Conservation (phyloP, 2,888 invertebrate genomes). For the Drosophila ezoana region DNA sequence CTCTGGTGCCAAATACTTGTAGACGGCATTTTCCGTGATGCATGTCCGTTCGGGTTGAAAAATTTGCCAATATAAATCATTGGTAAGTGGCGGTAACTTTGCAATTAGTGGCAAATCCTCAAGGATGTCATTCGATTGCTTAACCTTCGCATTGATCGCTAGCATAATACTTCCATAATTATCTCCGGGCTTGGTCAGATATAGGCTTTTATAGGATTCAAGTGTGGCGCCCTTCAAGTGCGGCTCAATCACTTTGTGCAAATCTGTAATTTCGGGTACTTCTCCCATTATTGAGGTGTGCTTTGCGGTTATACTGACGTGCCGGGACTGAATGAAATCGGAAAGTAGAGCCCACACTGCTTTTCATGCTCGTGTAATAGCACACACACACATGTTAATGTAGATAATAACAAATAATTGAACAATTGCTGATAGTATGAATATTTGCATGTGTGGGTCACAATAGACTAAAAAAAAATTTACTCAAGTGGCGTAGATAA, state of each 20-base stretch:
- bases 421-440: constrained; percentile 8
- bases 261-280: constrained; percentile 78
- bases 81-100: constrained; percentile 86
- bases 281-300: constrained; percentile 58
- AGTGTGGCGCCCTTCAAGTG: constrained; percentile 77
- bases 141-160: constrained; percentile 82
- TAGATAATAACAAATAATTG: constrained; percentile 35
- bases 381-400: constrained; percentile 4
- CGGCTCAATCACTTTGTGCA: constrained; percentile 75
- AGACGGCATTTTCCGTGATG: constrained; percentile 87
- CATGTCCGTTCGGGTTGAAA: constrained; percentile 87
- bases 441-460: constrained; percentile 8
- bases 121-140: constrained; percentile 57
- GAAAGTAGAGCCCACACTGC: constrained; percentile 2
- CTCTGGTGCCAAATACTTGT: constrained; percentile 85
- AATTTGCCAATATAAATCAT: constrained; percentile 85
- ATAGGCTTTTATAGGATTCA: constrained; percentile 82
- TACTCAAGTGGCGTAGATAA: constrained; percentile 57
- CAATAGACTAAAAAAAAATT: constrained; percentile 31
- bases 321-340: constrained; percentile 30
- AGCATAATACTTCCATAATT: constrained; percentile 88
- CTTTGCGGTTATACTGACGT: constrained; percentile 15
- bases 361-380: constrained; percentile 42
- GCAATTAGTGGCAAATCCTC: constrained; percentile 86
- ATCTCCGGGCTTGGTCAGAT: constrained; percentile 87